phyloP scores from a whole-genome alignment of 1,140 invertebrate species.

The Nasonia vitripennis region DNA sequence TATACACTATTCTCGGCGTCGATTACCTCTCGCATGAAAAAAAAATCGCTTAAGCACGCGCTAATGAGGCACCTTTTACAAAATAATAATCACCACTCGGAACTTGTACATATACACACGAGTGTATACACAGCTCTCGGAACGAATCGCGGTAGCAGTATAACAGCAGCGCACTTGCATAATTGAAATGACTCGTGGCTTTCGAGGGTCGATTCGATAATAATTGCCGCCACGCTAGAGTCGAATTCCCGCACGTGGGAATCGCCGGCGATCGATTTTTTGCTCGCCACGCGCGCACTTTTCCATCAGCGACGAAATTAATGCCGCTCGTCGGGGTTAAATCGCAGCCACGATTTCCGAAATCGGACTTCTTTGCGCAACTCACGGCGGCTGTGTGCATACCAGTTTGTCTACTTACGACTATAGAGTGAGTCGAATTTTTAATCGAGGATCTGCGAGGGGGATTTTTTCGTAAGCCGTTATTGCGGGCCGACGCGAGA shows the following conservation, averaged over 20 bases:
- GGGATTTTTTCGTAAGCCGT: neutral
- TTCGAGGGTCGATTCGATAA: slow-evolving; percentile 1
- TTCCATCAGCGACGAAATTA: slow-evolving; percentile 18
- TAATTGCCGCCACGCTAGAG: neutral
- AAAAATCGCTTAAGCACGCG: neutral
- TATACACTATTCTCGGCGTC: neutral
- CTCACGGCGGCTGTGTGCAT: neutral
- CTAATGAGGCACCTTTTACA: neutral
- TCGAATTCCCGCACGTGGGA: slow-evolving; percentile 10
- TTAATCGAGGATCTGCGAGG: neutral
- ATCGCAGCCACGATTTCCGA: neutral
- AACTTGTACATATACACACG: neutral
- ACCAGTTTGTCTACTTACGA: neutral
- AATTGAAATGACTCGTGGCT: slow-evolving; percentile 10
- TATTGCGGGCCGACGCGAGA: neutral
- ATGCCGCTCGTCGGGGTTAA: slow-evolving; percentile 19
- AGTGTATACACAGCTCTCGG: neutral
- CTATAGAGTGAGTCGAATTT: neutral
- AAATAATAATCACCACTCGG: neutral
- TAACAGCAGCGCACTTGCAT: neutral
- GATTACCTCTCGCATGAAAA: neutral
- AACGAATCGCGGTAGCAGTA: neutral
- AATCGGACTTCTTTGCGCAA: slow-evolving; percentile 13
- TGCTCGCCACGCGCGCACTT: neutral
- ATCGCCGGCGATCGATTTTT: neutral